A percentile compares a stretch with the other conserved stretches of the same genome.
These are phyloP conservation scores for Mandrillus leucophaeus DNA, from an alignment of 2,113 vertebrate genomes.

Conservation along the genomic window DNA sequence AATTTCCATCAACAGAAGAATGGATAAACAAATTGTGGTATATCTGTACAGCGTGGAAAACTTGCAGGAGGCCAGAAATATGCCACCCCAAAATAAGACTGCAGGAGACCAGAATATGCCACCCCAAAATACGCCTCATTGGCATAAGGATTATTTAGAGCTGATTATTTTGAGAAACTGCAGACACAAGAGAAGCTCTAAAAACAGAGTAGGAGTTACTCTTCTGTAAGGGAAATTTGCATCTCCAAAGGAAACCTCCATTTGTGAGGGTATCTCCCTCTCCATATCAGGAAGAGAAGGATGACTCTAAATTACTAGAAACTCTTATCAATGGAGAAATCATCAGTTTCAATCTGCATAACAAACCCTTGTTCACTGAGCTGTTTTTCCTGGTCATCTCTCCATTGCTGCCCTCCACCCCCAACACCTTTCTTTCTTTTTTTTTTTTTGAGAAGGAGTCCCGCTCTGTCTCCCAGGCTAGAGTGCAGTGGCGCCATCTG, in stretches of 20 bases:
- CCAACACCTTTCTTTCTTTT: neutral
- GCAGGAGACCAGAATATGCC: neutral
- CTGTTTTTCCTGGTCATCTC: neutral
- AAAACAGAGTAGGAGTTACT: neutral
- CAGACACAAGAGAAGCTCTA: neutral
- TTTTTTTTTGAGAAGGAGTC: too few relatives aligned
- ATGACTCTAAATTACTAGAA: neutral
- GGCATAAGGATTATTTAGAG: neutral
- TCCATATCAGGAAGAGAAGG: neutral
- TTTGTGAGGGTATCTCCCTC: neutral
- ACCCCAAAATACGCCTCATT: neutral
- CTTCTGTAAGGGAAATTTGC: neutral
- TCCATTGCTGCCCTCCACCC: neutral
- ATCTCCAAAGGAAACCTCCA: neutral
- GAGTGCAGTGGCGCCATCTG: too few relatives aligned
- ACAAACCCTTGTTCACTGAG: neutral
- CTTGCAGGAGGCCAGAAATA: neutral
- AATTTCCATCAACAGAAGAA: neutral
- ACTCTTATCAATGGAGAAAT: neutral
- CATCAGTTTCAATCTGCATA: neutral
- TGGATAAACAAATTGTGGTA: neutral
- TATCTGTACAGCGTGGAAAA: neutral
- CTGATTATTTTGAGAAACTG: neutral
- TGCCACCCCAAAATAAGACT: neutral
- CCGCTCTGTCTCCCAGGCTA: too few relatives aligned